Base-by-base conservation (phyloP, 1,140 invertebrate genomes). In the Colletes latitarsis region DNA sequence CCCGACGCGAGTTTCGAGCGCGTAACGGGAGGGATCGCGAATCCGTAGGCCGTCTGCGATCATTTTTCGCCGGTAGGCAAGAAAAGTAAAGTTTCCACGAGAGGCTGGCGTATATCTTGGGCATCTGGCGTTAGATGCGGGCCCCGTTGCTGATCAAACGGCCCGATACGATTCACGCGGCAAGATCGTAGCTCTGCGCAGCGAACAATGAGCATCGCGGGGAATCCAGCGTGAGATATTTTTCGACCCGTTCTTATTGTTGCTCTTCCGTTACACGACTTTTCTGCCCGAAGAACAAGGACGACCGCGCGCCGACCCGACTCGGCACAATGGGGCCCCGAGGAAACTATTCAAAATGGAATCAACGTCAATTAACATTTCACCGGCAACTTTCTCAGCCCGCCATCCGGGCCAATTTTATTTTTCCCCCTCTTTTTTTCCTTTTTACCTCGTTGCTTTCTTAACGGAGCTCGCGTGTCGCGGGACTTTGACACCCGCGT, bases 161-260 rank as follows among this genome's bases (percentile, higher is more conserved):
- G 58, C 53, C 68, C 70, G 87, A 88, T 89, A 89, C 78, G 71
- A 82, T 77, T 81, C 82, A 84, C 62, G 69, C 60, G 52, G 77
- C 55, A 75, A 81, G 77, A 88, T 88, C 82, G 78, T 72, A 67
- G n/a, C 60, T 30, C 57, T 41, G 72, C 53, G 81, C 84, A 77
- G 21, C 75, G 68, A 82, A 88, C 88, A 88, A 88, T 88, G 82
- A 84, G 71, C 84, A 82, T 86, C 49, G 60, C 73, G 19, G 62
- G 14, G 72, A 81, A 81, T 83, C 72, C 62, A 66, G 30, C 84
- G 85, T 86, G 85, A 86, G 85, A 87, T 58, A 83, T 64, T 86
- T 82, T 84, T 79, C 79, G 68, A 73, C 57, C 80, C 55, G 69
- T 82, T 86, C 66, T 77, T 82, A 82, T 78, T 79, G 83, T 86